Evolutionary conservation across 2,113 vertebrate species (phyloP).

Genomic region (Ctenodactylus gundi): DNA sequence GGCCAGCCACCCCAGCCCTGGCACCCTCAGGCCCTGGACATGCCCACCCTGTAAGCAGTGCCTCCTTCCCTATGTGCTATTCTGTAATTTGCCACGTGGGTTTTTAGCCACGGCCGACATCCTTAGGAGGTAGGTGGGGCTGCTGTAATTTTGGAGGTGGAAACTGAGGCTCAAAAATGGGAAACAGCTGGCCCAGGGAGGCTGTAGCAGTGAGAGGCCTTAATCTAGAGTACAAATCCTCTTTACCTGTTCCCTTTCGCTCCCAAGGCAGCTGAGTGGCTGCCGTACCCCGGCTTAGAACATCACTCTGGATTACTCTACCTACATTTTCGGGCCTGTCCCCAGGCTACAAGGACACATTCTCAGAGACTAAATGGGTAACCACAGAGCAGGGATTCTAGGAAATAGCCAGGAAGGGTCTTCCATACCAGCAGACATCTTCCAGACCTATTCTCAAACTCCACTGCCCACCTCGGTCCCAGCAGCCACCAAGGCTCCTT

Average conservation of each 20-base stretch:
- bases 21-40: not conserved
- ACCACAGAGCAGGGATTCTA: not conserved
- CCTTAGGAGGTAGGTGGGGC: not conserved
- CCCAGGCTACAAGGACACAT: not conserved
- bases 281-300: not conserved
- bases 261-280: not conserved
- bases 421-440: not conserved
- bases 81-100: too few relatives aligned
- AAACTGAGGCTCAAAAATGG: not conserved
- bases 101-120: not conserved
- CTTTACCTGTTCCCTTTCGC: not conserved
- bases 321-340: not conserved
- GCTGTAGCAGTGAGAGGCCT: not conserved
- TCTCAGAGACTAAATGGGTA: not conserved
- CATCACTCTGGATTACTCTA: not conserved
- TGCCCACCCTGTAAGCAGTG: fast-evolving
- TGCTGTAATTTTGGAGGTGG: not conserved
- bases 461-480: too few relatives aligned
- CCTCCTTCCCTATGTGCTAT: not conserved
- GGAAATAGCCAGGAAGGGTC: not conserved
- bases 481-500: not conserved
- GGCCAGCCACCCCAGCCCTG: fast-evolving
- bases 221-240: not conserved
- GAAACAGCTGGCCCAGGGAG: not conserved
- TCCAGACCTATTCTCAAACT: not conserved